These are phyloP conservation scores for Pterostichus niger DNA, from an alignment of 2,888 invertebrate genomes.

Conservation along the genomic window DNA sequence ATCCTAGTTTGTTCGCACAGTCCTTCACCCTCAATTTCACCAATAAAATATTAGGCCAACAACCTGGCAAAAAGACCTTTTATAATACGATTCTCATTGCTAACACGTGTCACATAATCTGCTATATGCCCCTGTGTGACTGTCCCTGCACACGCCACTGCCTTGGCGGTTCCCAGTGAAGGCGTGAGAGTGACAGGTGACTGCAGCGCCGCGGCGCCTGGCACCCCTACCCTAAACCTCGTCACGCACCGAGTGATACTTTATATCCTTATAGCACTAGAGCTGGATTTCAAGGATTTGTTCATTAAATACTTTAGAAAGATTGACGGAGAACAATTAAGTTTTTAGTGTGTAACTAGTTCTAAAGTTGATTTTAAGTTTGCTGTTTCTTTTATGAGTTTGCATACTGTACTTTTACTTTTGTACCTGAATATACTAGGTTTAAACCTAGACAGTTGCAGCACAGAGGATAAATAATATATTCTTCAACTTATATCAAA, in stretches of 20 bases:
- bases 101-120: too few species aligned
- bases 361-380: not conserved
- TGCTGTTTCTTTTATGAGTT: too few species aligned
- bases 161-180: not conserved
- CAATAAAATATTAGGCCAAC: too few species aligned
- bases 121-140: not conserved
- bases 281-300: constrained; percentile 26
- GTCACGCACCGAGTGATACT: constrained; percentile 26
- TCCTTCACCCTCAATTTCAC: too few species aligned
- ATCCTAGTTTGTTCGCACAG: too few species aligned
- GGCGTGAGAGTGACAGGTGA: constrained; percentile 61
- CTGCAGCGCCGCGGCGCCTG: constrained; percentile 62
- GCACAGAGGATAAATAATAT: too few species aligned
- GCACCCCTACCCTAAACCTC: constrained; percentile 29
- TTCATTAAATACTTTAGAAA: not conserved
- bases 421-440: too few species aligned
- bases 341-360: not conserved
- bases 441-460: too few species aligned
- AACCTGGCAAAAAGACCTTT: too few species aligned
- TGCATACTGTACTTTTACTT: too few species aligned
- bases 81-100: too few species aligned
- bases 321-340: not conserved
- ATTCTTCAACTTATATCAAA: too few species aligned
- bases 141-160: constrained; percentile 9
- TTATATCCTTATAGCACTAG: not conserved